These are phyloP conservation scores for Phalacrocorax brasilianus DNA, from an alignment of 2,113 vertebrate species.

Conservation along the genomic window DNA sequence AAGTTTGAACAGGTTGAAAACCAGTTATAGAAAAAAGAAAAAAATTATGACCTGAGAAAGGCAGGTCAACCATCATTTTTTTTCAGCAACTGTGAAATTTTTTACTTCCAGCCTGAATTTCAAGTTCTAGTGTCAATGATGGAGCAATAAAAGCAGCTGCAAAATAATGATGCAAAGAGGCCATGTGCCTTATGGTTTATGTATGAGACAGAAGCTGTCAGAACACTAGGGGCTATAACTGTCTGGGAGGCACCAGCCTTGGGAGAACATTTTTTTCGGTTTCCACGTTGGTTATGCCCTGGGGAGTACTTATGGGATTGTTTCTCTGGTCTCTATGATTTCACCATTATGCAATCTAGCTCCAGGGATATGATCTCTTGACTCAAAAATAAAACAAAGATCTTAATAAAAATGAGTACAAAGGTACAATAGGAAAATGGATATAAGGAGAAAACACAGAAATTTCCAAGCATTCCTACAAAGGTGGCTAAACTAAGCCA, in stretches of 20 bases:
- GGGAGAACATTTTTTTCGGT: background rate
- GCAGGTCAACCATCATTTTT: background rate
- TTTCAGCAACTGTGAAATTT: background rate
- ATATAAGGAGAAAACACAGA: background rate
- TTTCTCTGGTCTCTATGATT: constrained; percentile 46
- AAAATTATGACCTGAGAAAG: background rate
- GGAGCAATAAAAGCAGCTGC: constrained; percentile 26
- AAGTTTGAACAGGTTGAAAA: background rate
- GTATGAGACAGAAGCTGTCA: constrained; percentile 29
- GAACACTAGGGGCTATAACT: background rate
- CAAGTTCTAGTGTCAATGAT: background rate
- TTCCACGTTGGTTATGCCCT: constrained; percentile 5
- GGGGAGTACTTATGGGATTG: background rate
- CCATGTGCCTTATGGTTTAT: constrained; percentile 36
- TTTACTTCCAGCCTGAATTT: constrained; percentile 13
- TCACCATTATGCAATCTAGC: constrained; percentile 20
- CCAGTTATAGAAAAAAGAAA: background rate
- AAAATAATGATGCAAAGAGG: constrained; percentile 20
- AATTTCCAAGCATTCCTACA: background rate
- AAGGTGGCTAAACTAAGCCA: background rate
- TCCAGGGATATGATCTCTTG: background rate
- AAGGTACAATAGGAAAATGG: background rate
- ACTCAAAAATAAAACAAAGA: background rate
- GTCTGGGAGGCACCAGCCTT: background rate
- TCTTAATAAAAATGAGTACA: background rate